Conservation (phyloP, 2,797 vertebrate genomes). For the Apogon talboti region DNA sequence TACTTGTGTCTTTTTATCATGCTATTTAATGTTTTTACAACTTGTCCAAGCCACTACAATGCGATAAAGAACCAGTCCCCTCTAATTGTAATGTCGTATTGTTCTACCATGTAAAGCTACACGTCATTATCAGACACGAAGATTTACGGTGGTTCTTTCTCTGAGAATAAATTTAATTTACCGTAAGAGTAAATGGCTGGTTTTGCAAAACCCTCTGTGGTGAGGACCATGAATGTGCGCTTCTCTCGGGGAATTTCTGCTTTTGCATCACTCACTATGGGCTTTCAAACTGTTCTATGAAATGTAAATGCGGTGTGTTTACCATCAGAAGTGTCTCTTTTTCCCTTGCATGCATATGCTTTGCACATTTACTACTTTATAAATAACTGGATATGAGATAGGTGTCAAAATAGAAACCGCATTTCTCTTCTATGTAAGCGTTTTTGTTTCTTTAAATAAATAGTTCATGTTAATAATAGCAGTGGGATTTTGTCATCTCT, state of each 20-base stretch:
- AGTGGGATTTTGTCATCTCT: not conserved
- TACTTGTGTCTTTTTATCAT: not conserved
- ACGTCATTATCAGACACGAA: not conserved
- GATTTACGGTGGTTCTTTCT: not conserved
- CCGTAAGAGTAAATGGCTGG: not conserved
- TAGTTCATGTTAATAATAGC: not conserved
- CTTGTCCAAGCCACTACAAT: not conserved
- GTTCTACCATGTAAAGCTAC: not conserved
- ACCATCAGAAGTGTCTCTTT: not conserved
- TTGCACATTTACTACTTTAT: constrained; percentile 8
- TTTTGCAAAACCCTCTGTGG: constrained; percentile 4
- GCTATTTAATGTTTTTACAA: constrained; percentile 30
- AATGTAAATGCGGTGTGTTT: not conserved
- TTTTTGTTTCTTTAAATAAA: not conserved
- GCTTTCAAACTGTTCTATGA: constrained; percentile 26
- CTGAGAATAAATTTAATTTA: not conserved
- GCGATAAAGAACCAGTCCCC: not conserved
- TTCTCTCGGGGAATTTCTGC: constrained; percentile 44
- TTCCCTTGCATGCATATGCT: constrained; percentile 4
- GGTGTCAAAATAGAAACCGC: constrained; percentile 13
- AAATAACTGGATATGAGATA: not conserved
- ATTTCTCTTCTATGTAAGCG: not conserved
- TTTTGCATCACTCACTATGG: constrained; percentile 20
- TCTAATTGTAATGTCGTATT: not conserved
- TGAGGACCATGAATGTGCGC: constrained; percentile 12